A percentile compares a stretch with the other conserved stretches of the same genome.
Conservation (phyloP, 2,797 vertebrate genomes). For the Gambelia wislizenii region DNA sequence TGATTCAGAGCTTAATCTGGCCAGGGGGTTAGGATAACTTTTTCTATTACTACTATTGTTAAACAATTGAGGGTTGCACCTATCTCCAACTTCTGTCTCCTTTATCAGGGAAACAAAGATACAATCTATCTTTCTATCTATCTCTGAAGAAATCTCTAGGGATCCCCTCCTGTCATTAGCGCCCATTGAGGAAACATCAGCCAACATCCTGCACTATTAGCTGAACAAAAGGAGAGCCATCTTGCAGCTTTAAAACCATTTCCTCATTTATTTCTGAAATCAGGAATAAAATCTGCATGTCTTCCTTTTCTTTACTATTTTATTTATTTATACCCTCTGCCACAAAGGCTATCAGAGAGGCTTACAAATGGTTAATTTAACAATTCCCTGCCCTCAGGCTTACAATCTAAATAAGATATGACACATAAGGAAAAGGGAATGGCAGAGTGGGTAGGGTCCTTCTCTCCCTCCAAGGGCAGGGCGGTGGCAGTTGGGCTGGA, state of each 20-base stretch:
- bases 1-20: neutral
- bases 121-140: neutral
- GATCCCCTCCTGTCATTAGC: neutral
- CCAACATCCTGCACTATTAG: neutral
- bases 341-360: too few species aligned
- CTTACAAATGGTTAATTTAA: too few species aligned
- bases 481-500: too few species aligned
- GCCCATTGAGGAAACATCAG: neutral
- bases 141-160: neutral
- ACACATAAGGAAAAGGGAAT: too few species aligned
- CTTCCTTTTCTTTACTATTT: neutral
- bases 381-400: too few species aligned
- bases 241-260: neutral
- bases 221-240: neutral
- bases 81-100: neutral
- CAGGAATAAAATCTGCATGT: neutral
- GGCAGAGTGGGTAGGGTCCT: too few species aligned
- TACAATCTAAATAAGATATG: too few species aligned
- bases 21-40: neutral
- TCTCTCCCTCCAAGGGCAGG: too few species aligned
- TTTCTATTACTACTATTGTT: neutral
- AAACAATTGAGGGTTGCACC: neutral
- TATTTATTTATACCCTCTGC: too few species aligned
- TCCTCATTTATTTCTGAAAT: neutral
- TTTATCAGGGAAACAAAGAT: neutral